Conservation (phyloP, 2,113 vertebrate species). For the Cromileptes altivelis region DNA sequence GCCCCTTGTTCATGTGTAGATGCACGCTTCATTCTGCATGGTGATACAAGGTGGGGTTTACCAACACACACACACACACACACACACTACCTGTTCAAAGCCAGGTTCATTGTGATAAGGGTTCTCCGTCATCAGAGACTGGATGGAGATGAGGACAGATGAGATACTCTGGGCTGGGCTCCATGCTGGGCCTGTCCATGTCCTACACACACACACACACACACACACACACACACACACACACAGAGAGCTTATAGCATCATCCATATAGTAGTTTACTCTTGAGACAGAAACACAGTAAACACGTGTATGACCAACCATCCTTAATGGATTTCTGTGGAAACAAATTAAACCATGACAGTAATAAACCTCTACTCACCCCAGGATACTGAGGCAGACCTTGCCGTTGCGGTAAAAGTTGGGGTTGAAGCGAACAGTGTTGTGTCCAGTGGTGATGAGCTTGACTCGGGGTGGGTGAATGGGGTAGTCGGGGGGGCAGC, state of each 20-base stretch:
- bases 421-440: slow-evolving; percentile 98
- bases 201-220: slow-evolving; percentile 81
- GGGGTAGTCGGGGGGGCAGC: slow-evolving; percentile 98
- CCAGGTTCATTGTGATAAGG: slow-evolving; percentile 99
- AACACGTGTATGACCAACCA: not conserved
- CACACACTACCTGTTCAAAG: slow-evolving; percentile 93
- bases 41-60: too few relatives aligned
- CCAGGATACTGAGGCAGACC: slow-evolving; percentile 98
- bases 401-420: slow-evolving; percentile 99
- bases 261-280: not conserved
- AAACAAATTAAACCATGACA: not conserved
- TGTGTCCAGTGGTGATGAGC: slow-evolving; percentile 98
- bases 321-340: not conserved
- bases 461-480: slow-evolving; percentile 98
- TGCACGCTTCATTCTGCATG: too few relatives aligned
- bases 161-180: slow-evolving; percentile 99
- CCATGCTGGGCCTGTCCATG: slow-evolving; percentile 98
- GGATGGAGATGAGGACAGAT: slow-evolving; percentile 98
- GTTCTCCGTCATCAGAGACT: slow-evolving; percentile 99
- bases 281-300: not conserved
- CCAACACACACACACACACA: not conserved
- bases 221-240: slow-evolving; percentile 6
- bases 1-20: too few relatives aligned
- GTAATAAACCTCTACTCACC: slow-evolving; percentile 83
- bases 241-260: not conserved